Evolutionary conservation across 2,113 vertebrate species (phyloP).

Genomic region (Pampusana beccarii): DNA sequence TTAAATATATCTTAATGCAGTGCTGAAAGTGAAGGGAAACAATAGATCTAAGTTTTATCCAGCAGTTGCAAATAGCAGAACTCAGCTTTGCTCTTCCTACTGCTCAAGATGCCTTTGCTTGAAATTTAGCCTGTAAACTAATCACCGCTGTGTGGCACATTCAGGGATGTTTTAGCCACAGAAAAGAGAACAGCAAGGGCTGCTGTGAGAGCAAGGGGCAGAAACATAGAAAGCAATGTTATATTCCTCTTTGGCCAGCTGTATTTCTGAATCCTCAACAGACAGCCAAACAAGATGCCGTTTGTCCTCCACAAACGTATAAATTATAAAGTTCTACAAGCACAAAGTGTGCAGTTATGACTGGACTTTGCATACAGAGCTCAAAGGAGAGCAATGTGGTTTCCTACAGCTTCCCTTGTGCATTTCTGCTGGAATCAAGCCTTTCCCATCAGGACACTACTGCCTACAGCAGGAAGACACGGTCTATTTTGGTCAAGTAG

Average conservation of each 20-base stretch:
- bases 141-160: not conserved
- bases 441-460: not conserved
- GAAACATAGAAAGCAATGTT: not conserved
- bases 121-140: not conserved
- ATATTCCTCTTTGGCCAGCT: not conserved
- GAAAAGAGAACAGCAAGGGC: not conserved
- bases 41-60: not conserved
- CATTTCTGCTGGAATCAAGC: not conserved
- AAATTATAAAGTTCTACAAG: constrained; percentile 1
- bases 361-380: not conserved
- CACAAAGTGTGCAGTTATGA: not conserved
- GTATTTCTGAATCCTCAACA: not conserved
- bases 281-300: not conserved
- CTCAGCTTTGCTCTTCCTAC: not conserved
- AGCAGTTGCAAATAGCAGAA: not conserved
- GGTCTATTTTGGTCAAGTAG: not conserved
- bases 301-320: not conserved
- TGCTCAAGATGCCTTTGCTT: not conserved
- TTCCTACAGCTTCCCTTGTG: not conserved
- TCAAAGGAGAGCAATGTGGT: not conserved
- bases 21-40: not conserved
- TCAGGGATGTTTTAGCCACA: not conserved
- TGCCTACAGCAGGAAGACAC: not conserved
- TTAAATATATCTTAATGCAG: not conserved
- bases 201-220: not conserved